A percentile compares a stretch with the other conserved stretches of the same genome.
phyloP scores from a whole-genome alignment of 2,888 invertebrate species.

The Diaphora mendica region DNA sequence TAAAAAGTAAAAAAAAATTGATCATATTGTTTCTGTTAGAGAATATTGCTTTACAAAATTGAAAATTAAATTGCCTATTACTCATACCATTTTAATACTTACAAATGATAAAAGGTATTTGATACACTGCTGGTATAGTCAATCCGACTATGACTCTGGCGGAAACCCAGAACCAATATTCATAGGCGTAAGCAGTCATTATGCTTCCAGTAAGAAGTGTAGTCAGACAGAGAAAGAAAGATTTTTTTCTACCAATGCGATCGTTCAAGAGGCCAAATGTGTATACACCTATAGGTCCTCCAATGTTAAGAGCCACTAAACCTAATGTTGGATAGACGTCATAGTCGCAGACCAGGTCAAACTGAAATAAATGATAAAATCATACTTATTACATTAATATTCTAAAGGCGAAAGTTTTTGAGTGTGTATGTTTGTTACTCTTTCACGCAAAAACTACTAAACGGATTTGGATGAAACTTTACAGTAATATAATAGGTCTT shows the following conservation, averaged over 20 bases:
- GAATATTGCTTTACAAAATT: not conserved
- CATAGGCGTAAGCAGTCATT: conserved; percentile 91
- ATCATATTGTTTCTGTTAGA: not conserved
- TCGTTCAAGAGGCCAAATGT: conserved; percentile 95
- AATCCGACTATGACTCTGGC: conserved; percentile 94
- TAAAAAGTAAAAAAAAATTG: not conserved
- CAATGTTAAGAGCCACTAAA: conserved; percentile 93
- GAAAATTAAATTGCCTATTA: not conserved
- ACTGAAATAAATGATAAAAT: conserved; percentile 86
- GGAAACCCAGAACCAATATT: conserved; percentile 94
- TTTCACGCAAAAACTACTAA: too few species aligned
- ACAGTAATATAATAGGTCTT: too few species aligned
- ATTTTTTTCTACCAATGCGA: conserved; percentile 93
- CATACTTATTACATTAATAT: too few species aligned
- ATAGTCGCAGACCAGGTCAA: conserved; percentile 94
- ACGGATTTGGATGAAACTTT: too few species aligned
- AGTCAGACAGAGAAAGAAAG: conserved; percentile 94
- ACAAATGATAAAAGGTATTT: conserved; percentile 98
- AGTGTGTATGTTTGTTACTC: too few species aligned
- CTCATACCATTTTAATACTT: conserved; percentile 68
- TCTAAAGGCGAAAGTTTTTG: too few species aligned
- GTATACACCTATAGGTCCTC: conserved; percentile 96
- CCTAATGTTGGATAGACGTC: conserved; percentile 95
- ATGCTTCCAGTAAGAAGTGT: conserved; percentile 93
- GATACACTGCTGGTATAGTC: conserved; percentile 96